Base-by-base conservation (phyloP, 1,140 invertebrate genomes). In the Atta cephalotes region DNA sequence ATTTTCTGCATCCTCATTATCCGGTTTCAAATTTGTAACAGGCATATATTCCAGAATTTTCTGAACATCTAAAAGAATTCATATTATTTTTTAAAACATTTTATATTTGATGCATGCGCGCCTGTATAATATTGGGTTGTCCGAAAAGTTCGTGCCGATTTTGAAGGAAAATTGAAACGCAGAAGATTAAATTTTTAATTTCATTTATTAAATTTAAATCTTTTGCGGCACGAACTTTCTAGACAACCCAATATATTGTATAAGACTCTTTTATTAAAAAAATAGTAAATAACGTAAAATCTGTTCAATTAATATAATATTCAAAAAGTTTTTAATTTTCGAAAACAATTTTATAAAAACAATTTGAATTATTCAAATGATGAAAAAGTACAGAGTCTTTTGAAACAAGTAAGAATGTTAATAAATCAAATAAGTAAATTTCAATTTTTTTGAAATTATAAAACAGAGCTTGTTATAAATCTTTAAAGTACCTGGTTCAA, bases 41-140 rank as follows among this genome's bases (percentile, higher is more conserved):
- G 99, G 99, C 97, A 99, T 99, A 92, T 98, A 99, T 92, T 99
- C 99, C 1, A 99, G 96, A 94, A 99, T 99, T 94, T 99, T 99
- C 93, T 99, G 99, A 0, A 99, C 99, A 94, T 99, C 98, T 94
- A 87, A 65, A 88, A 90, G 56, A 71, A 81, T 60, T 39, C 45
- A 21, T 25, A 25, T 35, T 53, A 45, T 72, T 71, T 68, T 87
- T 16, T n/a, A 28, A 16, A 53, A 49, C 3, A 31, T 66, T 51
- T 3, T 58, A 31, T 16, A 31, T 76, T 1, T 31, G 3, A 3
- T 21, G 53, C 5, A 3, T 21, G 18, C 18, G 18, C 1, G 6
- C 16, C 0, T 56, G 5, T 68, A 65, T 31, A 35, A 66, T 25
- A 25, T 25, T 25, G 25, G 25, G 0, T 25, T 25, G 25, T 25